Evolutionary conservation across 2,888 invertebrate species (phyloP), one percentile per base, ranked within the genome.

Genomic region (Steinernema hermaphroditum): DNA sequence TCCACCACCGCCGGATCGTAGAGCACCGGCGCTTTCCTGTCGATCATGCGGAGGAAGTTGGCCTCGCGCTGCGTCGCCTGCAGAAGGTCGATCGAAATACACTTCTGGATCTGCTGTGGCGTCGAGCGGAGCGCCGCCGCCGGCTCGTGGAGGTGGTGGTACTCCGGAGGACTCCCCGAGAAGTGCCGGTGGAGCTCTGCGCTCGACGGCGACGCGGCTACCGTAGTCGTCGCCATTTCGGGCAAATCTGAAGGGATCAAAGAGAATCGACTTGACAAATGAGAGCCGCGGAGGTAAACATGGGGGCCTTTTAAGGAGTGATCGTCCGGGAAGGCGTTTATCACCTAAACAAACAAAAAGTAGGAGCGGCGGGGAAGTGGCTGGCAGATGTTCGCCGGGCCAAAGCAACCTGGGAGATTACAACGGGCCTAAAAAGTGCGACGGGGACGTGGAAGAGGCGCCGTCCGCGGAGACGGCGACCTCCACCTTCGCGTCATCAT

Each of bases 11-110:
- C 82, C 41, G 87, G 86, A 72, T 86, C 86, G 73, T 85, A 85
- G 22, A 86, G 77, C 41, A 84, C 76, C 6, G 86, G 86, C 16
- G 85, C 86, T 69, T 86, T 86, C 24, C 86, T 77, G 75, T 86
- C 86, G 71, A 86, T 86, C 86, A 86, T 86, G 19, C 86, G 82
- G 49, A 86, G 78, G 73, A 86, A 86, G 72, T 87, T 86, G 41
- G 86, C 86, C 73, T 87, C 86, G 22, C 86, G 74, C 77, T 87
- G 85, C 54, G 78, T 77, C 19, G 81, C 81, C 70, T 76, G 76
- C 68, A 77, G 71, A 69, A 82, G 74, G 70, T 81, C 81, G 68
- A 78, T 68, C 37, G 62, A 50, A 43, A 74, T 41, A 44, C 69
- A 32, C 34, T 78, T 75, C 14, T 68, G 43, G 83, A 85, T 85